A percentile compares a stretch with the other conserved stretches of the same genome.
Evolutionary conservation across 2,113 vertebrate species (phyloP).

Genomic region (Gadus chalcogrammus): DNA sequence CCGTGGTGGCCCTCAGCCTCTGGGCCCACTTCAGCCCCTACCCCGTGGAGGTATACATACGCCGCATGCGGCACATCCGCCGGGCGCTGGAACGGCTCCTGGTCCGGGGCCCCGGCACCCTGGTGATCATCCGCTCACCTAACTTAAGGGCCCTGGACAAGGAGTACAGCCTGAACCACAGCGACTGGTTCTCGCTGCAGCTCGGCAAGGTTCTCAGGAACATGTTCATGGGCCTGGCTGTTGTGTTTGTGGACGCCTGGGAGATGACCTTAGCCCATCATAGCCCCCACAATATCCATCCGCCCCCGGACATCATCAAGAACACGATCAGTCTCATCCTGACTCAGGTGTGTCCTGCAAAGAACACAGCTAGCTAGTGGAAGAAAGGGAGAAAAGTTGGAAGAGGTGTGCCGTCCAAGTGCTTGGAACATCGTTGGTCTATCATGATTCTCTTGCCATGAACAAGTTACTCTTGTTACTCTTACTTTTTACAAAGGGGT

Average conservation of each 20-base stretch:
- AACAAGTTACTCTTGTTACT: too few relatives aligned
- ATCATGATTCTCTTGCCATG: too few relatives aligned
- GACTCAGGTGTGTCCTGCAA: conserved; percentile 82
- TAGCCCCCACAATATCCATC: conserved; percentile 87
- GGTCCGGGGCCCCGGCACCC: conserved; percentile 85
- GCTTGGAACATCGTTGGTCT: too few relatives aligned
- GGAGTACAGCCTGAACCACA: conserved; percentile 91
- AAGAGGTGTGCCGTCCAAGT: too few relatives aligned
- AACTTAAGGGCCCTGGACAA: conserved; percentile 86
- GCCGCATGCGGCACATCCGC: conserved; percentile 86
- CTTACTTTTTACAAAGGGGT: too few relatives aligned
- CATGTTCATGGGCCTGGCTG: conserved; percentile 89
- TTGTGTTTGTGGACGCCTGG: conserved; percentile 93
- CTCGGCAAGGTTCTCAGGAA: conserved; percentile 83
- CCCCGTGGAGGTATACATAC: conserved; percentile 87
- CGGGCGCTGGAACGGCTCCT: conserved; percentile 80
- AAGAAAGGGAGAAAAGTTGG: not conserved
- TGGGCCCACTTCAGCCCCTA: conserved; percentile 98
- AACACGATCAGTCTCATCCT: conserved; percentile 88
- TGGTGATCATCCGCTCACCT: conserved; percentile 82
- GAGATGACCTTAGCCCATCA: conserved; percentile 91
- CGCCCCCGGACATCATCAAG: conserved; percentile 82
- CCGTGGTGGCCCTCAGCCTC: conserved; percentile 83
- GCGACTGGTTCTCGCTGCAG: conserved; percentile 94
- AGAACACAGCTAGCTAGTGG: conserved; percentile 13